phyloP scores from a whole-genome alignment of 2,797 vertebrate species.

The Sebastes vulpes region DNA sequence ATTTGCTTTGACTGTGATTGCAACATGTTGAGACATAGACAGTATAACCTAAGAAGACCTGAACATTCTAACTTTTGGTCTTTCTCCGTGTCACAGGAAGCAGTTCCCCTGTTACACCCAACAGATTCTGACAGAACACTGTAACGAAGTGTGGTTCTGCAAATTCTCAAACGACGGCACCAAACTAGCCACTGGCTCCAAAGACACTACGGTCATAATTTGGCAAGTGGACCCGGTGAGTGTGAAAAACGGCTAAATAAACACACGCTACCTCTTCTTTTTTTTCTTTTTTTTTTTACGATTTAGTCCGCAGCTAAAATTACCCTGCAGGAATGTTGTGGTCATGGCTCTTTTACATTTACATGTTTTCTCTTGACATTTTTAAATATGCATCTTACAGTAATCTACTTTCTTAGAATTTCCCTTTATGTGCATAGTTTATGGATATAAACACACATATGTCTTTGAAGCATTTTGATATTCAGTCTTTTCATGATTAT shows the following conservation, averaged over 20 bases:
- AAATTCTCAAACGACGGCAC: slow-evolving; percentile 99
- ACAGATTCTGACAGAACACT: slow-evolving; percentile 99
- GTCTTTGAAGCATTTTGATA: background rate
- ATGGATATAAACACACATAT: background rate
- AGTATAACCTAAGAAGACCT: background rate
- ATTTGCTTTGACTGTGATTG: background rate
- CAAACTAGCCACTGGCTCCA: slow-evolving; percentile 98
- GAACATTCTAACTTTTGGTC: background rate
- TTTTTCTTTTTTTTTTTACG: background rate
- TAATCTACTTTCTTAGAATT: background rate
- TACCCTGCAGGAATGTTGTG: background rate
- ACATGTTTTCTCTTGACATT: background rate
- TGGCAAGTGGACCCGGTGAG: slow-evolving; percentile 99
- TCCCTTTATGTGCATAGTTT: background rate
- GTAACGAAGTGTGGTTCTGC: slow-evolving; percentile 99
- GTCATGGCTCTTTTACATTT: background rate
- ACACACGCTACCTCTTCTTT: background rate
- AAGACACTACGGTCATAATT: slow-evolving; percentile 99
- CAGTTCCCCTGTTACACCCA: slow-evolving; percentile 99
- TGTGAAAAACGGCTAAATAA: slow-evolving; percentile 36
- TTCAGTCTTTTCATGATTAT: background rate
- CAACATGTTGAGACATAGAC: background rate
- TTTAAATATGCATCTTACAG: background rate
- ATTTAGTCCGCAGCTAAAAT: slow-evolving; percentile 4
- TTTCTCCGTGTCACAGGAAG: slow-evolving; percentile 86